A percentile compares a stretch with the other conserved stretches of the same genome.
Evolutionary conservation across 2,888 invertebrate species (phyloP).

Genomic region (Carabus problematicus): DNA sequence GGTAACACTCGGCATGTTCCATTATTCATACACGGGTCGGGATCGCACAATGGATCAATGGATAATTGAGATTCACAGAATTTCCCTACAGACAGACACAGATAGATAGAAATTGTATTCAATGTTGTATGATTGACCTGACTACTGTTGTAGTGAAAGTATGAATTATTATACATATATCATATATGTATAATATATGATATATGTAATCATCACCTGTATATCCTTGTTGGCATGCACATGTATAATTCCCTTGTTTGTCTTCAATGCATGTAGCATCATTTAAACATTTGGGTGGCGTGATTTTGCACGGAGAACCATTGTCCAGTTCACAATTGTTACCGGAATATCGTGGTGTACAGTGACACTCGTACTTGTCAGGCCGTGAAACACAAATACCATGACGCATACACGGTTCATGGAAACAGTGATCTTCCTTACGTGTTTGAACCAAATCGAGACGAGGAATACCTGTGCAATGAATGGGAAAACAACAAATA

Average conservation of each 20-base stretch:
- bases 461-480: slow-evolving; percentile 30
- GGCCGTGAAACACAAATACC: slow-evolving; percentile 79
- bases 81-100: slow-evolving; percentile 59
- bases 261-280: slow-evolving; percentile 76
- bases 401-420: slow-evolving; percentile 84
- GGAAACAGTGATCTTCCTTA: slow-evolving; percentile 71
- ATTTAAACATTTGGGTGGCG: slow-evolving; percentile 74
- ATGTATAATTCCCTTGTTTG: slow-evolving; percentile 72
- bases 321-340: slow-evolving; percentile 86
- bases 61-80: slow-evolving; percentile 78
- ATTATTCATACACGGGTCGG: slow-evolving; percentile 80
- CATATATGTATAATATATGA: too few relatives aligned
- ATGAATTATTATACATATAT: too few relatives aligned
- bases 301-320: slow-evolving; percentile 72
- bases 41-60: slow-evolving; percentile 73
- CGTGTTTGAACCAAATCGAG: slow-evolving; percentile 20
- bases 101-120: neutral
- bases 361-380: slow-evolving; percentile 84
- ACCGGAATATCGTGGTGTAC: slow-evolving; percentile 83
- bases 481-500: too few relatives aligned
- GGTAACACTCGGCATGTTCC: slow-evolving; percentile 61
- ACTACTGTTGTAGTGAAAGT: too few relatives aligned
- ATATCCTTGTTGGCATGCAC: slow-evolving; percentile 72
- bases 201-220: slow-evolving; percentile 62
- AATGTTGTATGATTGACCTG: too few relatives aligned